phyloP scores from a whole-genome alignment of 2,113 vertebrate species.

The Notarius lentiginosus region DNA sequence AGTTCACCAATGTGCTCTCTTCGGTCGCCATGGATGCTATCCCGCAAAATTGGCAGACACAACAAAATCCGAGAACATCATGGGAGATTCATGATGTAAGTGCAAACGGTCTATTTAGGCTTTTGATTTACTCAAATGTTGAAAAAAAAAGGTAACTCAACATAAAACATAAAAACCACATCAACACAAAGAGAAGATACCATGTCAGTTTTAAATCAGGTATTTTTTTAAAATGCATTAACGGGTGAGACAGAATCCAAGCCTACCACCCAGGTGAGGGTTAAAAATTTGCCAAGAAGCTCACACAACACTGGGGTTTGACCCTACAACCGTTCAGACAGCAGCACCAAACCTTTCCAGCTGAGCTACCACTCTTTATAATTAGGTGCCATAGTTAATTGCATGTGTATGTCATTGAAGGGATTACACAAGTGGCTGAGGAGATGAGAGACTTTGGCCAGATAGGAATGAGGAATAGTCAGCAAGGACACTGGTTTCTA shows the following conservation, averaged over 20 bases:
- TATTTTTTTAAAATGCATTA: not conserved
- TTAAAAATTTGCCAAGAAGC: not conserved
- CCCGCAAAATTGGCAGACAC: too few relatives aligned
- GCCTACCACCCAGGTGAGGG: not conserved
- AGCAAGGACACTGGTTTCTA: not conserved
- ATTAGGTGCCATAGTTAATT: conserved; percentile 19
- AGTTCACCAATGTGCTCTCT: too few relatives aligned
- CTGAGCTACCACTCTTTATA: not conserved
- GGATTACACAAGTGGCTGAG: conserved; percentile 12
- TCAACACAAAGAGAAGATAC: not conserved
- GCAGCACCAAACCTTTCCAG: not conserved
- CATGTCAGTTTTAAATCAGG: not conserved
- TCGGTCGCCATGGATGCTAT: too few relatives aligned
- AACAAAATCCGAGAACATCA: too few relatives aligned
- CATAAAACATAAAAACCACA: not conserved
- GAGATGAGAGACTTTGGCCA: not conserved
- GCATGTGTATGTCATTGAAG: not conserved
- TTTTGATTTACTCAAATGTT: not conserved
- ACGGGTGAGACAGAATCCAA: not conserved
- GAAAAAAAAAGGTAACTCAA: not conserved
- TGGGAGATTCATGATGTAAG: too few relatives aligned
- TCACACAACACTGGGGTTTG: not conserved
- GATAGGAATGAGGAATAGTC: not conserved
- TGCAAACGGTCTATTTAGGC: not conserved
- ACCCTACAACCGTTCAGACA: not conserved